Evolutionary conservation across 2,113 vertebrate species (phyloP).

Genomic region (Zingel zingel): DNA sequence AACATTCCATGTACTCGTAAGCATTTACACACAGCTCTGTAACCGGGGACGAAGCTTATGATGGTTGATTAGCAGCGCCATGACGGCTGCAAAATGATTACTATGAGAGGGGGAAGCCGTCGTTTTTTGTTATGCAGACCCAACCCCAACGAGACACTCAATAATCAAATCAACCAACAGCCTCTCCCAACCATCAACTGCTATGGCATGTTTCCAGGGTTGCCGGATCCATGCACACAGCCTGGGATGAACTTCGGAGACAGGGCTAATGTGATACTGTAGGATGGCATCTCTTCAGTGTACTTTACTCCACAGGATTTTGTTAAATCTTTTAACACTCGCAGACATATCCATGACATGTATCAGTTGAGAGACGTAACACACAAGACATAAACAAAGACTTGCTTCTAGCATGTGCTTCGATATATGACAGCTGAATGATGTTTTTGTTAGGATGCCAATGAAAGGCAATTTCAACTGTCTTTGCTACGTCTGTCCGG

Average conservation of each 20-base stretch:
- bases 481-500: constrained; percentile 20
- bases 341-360: constrained; percentile 39
- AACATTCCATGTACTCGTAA: constrained; percentile 51
- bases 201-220: constrained; percentile 73
- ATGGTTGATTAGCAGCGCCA: constrained; percentile 86
- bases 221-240: constrained; percentile 37
- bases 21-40: constrained; percentile 57
- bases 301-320: constrained; percentile 35
- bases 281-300: constrained; percentile 26
- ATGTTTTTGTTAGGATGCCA: constrained; percentile 42
- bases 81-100: constrained; percentile 80
- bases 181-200: constrained; percentile 86
- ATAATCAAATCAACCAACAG: constrained; percentile 79
- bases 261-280: constrained; percentile 41
- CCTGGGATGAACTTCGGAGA: constrained; percentile 47
- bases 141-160: constrained; percentile 67
- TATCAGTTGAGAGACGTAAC: constrained; percentile 25
- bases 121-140: constrained; percentile 44
- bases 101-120: constrained; percentile 34
- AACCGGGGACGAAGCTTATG: constrained; percentile 76
- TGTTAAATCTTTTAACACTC: constrained; percentile 49
- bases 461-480: constrained; percentile 45
- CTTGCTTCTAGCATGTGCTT: constrained; percentile 25
- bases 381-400: constrained; percentile 38
- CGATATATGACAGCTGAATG: constrained; percentile 56